Evolutionary conservation across 2,113 vertebrate genomes (phyloP).

Genomic region (Halcyon senegalensis): DNA sequence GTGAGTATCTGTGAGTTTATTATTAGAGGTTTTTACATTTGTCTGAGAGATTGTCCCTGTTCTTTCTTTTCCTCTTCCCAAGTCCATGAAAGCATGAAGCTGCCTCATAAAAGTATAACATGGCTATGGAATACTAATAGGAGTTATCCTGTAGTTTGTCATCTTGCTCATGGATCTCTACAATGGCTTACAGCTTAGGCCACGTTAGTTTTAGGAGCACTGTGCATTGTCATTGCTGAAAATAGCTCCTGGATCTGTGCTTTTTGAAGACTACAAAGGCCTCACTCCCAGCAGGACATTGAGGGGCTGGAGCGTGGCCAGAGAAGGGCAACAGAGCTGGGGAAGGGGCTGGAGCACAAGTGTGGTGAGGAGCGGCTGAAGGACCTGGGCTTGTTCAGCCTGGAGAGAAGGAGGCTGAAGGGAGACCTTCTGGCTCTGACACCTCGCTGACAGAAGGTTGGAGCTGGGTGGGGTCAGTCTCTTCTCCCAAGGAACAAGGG

Average conservation of each 20-base stretch:
- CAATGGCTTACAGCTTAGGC: background rate
- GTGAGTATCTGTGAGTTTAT: too few species aligned
- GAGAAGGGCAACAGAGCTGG: too few species aligned
- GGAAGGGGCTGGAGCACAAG: too few species aligned
- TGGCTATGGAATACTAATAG: background rate
- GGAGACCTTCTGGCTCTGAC: too few species aligned
- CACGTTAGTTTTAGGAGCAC: background rate
- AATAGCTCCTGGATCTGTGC: background rate
- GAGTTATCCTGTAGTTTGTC: background rate
- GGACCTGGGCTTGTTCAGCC: too few species aligned
- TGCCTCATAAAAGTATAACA: background rate
- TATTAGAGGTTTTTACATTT: background rate
- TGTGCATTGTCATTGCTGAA: background rate
- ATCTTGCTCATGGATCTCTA: fast-evolving
- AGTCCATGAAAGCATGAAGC: background rate
- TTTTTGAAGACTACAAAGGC: background rate
- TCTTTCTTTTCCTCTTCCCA: background rate
- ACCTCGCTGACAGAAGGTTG: too few species aligned
- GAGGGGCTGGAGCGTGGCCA: too few species aligned
- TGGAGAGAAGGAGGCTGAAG: too few species aligned
- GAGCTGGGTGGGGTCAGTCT: too few species aligned
- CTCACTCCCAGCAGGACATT: too few species aligned
- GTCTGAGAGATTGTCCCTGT: background rate
- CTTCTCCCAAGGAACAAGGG: too few species aligned
- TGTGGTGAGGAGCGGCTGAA: too few species aligned